A percentile compares a stretch with the other conserved stretches of the same genome.
Conservation (phyloP, 2,888 invertebrate species). For the Stenodera caucasica region DNA sequence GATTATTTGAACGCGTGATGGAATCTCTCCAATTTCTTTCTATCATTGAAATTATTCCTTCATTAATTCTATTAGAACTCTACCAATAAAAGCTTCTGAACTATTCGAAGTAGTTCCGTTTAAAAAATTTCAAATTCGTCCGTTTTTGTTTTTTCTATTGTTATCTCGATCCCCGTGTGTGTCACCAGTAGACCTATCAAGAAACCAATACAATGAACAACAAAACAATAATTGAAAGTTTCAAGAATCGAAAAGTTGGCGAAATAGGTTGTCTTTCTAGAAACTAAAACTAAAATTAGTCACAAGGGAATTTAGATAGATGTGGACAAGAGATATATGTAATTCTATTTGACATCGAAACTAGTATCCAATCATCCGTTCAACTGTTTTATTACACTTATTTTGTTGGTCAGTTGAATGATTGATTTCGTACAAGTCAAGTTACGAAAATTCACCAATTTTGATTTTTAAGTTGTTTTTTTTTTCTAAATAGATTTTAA, state of each 20-base stretch:
- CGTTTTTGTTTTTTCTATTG: no score
- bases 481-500: not conserved
- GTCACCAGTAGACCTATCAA: not conserved
- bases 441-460: no score
- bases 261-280: not conserved
- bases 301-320: slow-evolving; percentile 1
- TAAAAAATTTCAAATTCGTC: no score
- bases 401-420: not conserved
- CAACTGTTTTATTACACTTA: not conserved
- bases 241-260: slow-evolving; percentile 1
- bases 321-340: slow-evolving; percentile 1
- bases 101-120: not conserved
- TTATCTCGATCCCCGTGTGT: not conserved
- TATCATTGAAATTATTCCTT: not conserved
- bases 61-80: no score
- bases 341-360: slow-evolving; percentile 4
- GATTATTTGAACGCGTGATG: not conserved
- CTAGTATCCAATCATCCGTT: not conserved
- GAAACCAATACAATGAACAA: not conserved
- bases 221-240: slow-evolving; percentile 7
- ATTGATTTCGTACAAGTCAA: no score
- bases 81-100: no score
- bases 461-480: no score
- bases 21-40: not conserved
- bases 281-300: slow-evolving; percentile 2